Percentiles rank a stretch among this genome's conserved stretches.
Evolutionary conservation across 2,888 invertebrate genomes (phyloP).

Genomic region (Drosophila helvetica): DNA sequence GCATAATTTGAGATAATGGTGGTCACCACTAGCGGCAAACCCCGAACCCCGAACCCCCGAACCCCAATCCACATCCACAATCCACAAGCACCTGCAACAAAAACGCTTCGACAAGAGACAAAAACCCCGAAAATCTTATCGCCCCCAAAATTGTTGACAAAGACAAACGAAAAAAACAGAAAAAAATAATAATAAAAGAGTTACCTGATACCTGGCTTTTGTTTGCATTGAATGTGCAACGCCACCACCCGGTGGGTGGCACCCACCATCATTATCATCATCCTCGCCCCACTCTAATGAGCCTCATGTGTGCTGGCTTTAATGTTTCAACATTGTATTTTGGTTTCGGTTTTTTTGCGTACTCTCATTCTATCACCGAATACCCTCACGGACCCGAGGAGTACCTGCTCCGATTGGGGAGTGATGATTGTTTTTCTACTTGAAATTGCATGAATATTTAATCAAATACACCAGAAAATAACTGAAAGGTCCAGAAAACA

Average conservation of each 20-base stretch:
- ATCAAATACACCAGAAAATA: no score
- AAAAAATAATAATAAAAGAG: background rate
- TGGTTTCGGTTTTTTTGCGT: constrained; percentile 4
- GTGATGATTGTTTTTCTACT: no score
- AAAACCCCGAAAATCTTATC: constrained; percentile 39
- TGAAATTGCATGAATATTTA: no score
- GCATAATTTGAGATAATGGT: constrained; percentile 40
- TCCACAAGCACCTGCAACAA: constrained; percentile 23
- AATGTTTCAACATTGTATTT: constrained; percentile 37
- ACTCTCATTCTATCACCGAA: background rate
- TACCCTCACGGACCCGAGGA: background rate
- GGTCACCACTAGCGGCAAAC: background rate
- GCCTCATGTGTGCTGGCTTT: constrained; percentile 42
- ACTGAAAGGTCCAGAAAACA: no score
- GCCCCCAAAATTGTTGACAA: constrained; percentile 35
- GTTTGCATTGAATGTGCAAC: constrained; percentile 28
- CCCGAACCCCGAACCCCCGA: no score
- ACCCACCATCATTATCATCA: background rate
- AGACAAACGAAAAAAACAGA: constrained; percentile 9
- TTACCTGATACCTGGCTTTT: constrained; percentile 15
- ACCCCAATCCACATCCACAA: constrained; percentile 16
- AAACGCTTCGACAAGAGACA: constrained; percentile 1
- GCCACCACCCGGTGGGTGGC: background rate
- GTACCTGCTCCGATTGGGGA: background rate
- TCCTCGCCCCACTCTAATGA: constrained; percentile 30